Evolutionary conservation across 1,140 invertebrate genomes (phyloP).

Genomic region (Yoshiicerus persimilis): DNA sequence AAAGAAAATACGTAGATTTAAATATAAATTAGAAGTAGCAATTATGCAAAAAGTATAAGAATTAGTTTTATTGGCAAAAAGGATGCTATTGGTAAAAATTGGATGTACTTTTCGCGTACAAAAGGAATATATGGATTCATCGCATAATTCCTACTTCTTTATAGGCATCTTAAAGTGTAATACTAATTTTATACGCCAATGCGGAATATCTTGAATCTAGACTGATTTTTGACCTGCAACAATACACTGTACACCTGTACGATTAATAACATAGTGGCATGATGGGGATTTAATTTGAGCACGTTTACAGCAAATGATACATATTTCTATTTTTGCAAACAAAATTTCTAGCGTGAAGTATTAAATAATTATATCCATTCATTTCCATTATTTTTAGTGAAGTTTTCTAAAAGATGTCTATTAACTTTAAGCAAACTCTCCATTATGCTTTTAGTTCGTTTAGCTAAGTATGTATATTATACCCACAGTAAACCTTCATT

Average conservation of each 20-base stretch:
- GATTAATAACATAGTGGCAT: background rate
- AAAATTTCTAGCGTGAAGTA: background rate
- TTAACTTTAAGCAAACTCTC: background rate
- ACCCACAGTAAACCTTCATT: background rate
- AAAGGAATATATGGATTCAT: background rate
- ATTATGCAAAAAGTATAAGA: too few species aligned
- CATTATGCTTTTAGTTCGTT: background rate
- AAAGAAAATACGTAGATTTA: too few species aligned
- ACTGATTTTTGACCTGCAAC: background rate
- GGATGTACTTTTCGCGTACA: background rate
- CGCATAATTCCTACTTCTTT: background rate
- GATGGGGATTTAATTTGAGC: background rate
- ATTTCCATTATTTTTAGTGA: background rate
- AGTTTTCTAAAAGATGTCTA: background rate
- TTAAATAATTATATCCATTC: background rate
- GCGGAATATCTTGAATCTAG: too few species aligned
- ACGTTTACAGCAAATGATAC: background rate
- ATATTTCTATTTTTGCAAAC: background rate
- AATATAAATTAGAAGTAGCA: too few species aligned
- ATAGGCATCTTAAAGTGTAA: too few species aligned
- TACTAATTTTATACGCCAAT: too few species aligned
- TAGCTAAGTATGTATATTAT: background rate
- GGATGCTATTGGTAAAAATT: too few species aligned
- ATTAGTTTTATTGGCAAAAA: too few species aligned
- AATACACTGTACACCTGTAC: too few species aligned